These are phyloP conservation scores for Cryptocephalus primarius DNA, from an alignment of 2,888 invertebrate genomes.

Conservation along the genomic window DNA sequence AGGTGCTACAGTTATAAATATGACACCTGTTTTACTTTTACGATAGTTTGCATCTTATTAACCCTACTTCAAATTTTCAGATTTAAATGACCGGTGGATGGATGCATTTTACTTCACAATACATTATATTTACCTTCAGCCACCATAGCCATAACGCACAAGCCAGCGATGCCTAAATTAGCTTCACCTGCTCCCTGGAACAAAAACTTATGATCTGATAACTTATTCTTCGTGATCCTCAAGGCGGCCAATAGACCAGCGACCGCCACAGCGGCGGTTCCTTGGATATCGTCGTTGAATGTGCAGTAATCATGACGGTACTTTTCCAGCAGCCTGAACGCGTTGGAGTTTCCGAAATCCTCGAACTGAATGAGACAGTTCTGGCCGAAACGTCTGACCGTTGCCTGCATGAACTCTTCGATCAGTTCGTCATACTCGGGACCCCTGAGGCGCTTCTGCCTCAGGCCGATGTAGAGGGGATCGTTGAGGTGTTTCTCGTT, in stretches of 20 bases:
- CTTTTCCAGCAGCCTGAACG: slow-evolving; percentile 82
- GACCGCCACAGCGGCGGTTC: slow-evolving; percentile 78
- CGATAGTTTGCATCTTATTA: too few species aligned
- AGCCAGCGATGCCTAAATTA: slow-evolving; percentile 71
- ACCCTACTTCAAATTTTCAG: too few species aligned
- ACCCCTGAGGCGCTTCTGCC: slow-evolving; percentile 75
- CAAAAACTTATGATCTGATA: slow-evolving; percentile 78
- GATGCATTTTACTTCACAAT: too few species aligned
- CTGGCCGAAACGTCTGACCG: slow-evolving; percentile 73
- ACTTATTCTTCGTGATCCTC: slow-evolving; percentile 66
- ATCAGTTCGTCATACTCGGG: slow-evolving; percentile 81
- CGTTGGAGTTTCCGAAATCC: slow-evolving; percentile 96
- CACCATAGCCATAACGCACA: slow-evolving; percentile 88
- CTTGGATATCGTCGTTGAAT: slow-evolving; percentile 97
- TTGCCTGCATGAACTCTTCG: slow-evolving; percentile 95
- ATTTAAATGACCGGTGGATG: too few species aligned
- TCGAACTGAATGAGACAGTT: slow-evolving; percentile 89
- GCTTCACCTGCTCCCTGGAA: slow-evolving; percentile 96
- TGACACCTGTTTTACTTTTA: too few species aligned
- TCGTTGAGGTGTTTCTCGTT: slow-evolving; percentile 60
- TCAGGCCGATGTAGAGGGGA: slow-evolving; percentile 89
- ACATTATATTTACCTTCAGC: slow-evolving; percentile 61
- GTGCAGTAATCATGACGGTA: slow-evolving; percentile 85
- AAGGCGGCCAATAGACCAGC: slow-evolving; percentile 86
- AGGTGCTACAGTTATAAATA: too few species aligned